Conservation (phyloP, 2,888 invertebrate genomes). For the Chorisops tibialis region DNA sequence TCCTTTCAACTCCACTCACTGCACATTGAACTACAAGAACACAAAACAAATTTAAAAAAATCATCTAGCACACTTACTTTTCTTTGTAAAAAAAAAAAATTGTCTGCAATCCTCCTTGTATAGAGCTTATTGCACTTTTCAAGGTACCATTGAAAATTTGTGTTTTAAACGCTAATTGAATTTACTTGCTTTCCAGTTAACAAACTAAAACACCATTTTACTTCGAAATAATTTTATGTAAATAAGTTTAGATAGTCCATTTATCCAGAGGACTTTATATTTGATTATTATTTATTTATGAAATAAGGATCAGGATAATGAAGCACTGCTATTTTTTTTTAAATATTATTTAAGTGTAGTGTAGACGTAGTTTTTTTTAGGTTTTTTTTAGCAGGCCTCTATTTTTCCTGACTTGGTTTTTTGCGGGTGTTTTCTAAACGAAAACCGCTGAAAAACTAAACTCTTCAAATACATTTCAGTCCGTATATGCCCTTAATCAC, state of each 20-base stretch:
- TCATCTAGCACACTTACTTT: too few species aligned
- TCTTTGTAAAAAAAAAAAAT: too few species aligned
- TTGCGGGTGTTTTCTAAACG: constrained; percentile 42
- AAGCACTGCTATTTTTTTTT: background rate
- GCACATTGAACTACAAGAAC: too few species aligned
- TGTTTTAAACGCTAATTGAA: too few species aligned
- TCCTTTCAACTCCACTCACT: too few species aligned
- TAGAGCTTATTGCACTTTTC: too few species aligned
- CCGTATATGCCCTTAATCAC: constrained; percentile 49
- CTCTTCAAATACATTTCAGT: constrained; percentile 30
- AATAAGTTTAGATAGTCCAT: background rate
- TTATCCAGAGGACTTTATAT: constrained; percentile 1
- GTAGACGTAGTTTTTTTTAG: background rate
- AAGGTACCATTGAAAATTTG: too few species aligned
- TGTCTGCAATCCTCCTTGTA: too few species aligned
- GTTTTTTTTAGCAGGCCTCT: background rate
- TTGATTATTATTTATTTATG: background rate
- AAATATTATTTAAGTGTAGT: too few species aligned
- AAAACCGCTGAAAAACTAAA: constrained; percentile 47
- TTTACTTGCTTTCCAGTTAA: too few species aligned
- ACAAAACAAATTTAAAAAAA: too few species aligned
- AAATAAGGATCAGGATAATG: background rate
- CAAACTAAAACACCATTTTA: background rate
- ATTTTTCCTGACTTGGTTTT: constrained; percentile 14
- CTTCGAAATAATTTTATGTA: background rate